Evolutionary conservation across 92 coral and sea anemone species (phyloP).

Genomic region (Porites divaricata): DNA sequence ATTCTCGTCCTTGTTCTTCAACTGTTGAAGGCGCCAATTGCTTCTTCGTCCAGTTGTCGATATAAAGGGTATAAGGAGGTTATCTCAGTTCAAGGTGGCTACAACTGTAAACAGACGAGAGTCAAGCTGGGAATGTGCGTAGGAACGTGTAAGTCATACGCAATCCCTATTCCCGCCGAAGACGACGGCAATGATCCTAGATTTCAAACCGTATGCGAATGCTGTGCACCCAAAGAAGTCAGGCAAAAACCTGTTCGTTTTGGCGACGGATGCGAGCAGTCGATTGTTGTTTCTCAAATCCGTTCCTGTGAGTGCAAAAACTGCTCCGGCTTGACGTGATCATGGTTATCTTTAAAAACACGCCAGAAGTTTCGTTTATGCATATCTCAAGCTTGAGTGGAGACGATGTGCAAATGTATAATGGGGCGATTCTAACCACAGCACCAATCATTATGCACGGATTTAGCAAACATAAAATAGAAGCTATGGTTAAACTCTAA

Average conservation of each 20-base stretch:
- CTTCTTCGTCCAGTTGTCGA: constrained; percentile 40
- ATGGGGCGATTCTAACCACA: not conserved
- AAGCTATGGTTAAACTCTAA: too few relatives aligned
- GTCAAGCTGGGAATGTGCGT: constrained; percentile 57
- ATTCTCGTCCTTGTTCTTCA: constrained; percentile 31
- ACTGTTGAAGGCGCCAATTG: constrained; percentile 10
- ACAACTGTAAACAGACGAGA: constrained; percentile 49
- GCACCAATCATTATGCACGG: not conserved
- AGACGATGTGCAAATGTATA: not conserved
- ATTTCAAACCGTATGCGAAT: constrained; percentile 28
- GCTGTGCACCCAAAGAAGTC: constrained; percentile 42
- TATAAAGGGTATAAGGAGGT: constrained; percentile 42
- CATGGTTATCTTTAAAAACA: constrained; percentile 37
- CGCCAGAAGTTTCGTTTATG: not conserved
- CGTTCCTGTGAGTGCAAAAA: constrained; percentile 54
- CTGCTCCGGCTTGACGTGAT: constrained; percentile 15
- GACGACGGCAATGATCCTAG: constrained; percentile 5
- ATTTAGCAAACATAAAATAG: not conserved
- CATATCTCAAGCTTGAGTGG: constrained; percentile 6
- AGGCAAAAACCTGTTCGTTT: constrained; percentile 10
- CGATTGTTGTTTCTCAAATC: constrained; percentile 33
- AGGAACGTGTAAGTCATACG: constrained; percentile 64
- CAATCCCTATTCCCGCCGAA: constrained; percentile 49
- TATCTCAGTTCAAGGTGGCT: constrained; percentile 40
- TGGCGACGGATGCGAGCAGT: constrained; percentile 37